Evolutionary conservation across 2,113 vertebrate species (phyloP).

Genomic region (Toxotes chatareus): DNA sequence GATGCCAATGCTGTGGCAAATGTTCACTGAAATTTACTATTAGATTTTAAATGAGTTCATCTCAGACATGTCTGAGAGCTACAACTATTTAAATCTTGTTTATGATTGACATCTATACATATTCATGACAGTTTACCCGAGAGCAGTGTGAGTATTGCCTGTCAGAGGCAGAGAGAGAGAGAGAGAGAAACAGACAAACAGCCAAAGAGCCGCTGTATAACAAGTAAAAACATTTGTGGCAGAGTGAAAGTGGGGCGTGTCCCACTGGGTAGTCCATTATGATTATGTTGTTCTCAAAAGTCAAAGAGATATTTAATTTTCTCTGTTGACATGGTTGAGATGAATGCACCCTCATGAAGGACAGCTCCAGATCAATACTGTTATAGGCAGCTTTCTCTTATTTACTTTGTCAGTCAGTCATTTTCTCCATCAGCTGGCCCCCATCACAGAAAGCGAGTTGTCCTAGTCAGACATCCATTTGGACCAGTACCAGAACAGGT

Average conservation of each 20-base stretch:
- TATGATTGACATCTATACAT: conserved; percentile 40
- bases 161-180: conserved; percentile 21
- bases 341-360: conserved; percentile 2
- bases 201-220: conserved; percentile 9
- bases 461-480: conserved; percentile 80
- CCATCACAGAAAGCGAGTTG: background rate
- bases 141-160: background rate
- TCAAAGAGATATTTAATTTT: conserved; percentile 31
- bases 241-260: conserved; percentile 64
- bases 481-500: conserved; percentile 79
- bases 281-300: conserved; percentile 54
- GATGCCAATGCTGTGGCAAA: background rate
- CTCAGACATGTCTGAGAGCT: background rate
- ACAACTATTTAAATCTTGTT: conserved; percentile 24
- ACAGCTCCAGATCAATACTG: background rate
- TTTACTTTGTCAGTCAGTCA: background rate
- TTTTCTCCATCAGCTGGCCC: background rate
- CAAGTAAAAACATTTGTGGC: conserved; percentile 25
- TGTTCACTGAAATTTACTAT: background rate
- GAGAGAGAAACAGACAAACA: background rate
- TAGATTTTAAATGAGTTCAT: background rate
- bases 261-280: conserved; percentile 43
- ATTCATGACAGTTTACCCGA: conserved; percentile 34
- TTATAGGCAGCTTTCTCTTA: background rate
- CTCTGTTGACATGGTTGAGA: background rate